Conservation (phyloP, 2,113 vertebrate genomes). For the Petaurus breviceps region DNA sequence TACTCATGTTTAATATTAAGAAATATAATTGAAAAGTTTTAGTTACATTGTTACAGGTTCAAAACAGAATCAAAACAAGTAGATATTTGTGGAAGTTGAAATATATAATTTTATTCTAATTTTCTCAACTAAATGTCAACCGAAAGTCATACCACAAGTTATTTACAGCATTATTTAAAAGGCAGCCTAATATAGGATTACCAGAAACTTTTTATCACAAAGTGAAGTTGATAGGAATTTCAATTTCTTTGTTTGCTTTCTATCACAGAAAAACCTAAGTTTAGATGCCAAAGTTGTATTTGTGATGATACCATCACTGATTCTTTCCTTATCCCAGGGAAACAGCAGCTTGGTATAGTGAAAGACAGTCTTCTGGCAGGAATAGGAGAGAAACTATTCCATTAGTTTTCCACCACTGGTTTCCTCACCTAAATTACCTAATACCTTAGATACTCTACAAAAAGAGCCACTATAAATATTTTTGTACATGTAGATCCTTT, state of each 20-base stretch:
- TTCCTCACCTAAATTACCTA: not conserved
- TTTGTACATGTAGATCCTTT: too few relatives aligned
- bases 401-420: not conserved
- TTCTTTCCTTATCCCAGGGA: not conserved
- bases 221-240: not conserved
- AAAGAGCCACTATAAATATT: too few relatives aligned
- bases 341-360: not conserved
- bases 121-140: not conserved
- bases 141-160: not conserved
- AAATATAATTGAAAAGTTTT: not conserved
- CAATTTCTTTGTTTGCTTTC: not conserved
- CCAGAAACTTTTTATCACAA: not conserved
- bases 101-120: not conserved
- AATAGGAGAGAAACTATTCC: not conserved
- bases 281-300: not conserved
- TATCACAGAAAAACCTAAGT: not conserved
- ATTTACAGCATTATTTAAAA: not conserved
- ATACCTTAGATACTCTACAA: not conserved
- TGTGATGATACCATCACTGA: not conserved
- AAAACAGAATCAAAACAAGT: not conserved
- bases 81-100: not conserved
- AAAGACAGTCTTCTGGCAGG: not conserved
- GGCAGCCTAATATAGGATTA: not conserved
- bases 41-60: not conserved
- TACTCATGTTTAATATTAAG: not conserved